Evolutionary conservation across 1,140 invertebrate species (phyloP), one percentile per base, ranked within the genome.

Genomic region (Heliothis subflexa): DNA sequence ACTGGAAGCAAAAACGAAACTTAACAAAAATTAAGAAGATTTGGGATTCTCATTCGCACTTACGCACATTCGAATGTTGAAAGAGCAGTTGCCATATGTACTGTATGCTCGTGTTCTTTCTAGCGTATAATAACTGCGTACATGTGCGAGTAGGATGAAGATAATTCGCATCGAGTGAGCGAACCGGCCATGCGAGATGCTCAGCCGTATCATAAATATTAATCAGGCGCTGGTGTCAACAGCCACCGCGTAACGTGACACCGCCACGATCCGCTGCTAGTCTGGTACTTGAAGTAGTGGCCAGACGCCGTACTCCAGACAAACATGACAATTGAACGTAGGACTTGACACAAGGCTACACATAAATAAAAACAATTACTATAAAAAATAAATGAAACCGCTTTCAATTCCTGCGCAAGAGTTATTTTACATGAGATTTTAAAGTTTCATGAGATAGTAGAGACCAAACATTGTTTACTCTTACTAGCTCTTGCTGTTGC

Each of bases 181-280:
- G 86, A 93, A 93, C 91, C 91, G 92, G 91, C 93, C 93, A 91
- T 93, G 89, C 93, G 93, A 94, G 93, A 94, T 94, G 90, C 89
- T 93, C 93, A 89, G 88, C 89, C 90, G 90, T 94, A 94, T 94
- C 93, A 94, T 94, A 94, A 94, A 94, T 94, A 94, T 94, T 94
- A 94, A 94, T 94, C 93, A 94, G 93, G 91, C 93, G 90, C 88
- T 94, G 93, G 91, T 94, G 91, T 94, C 93, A 94, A 94, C 93
- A 94, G 93, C 93, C 93, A 94, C 91, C 90, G 91, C 93, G 93
- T 94, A 94, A 94, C 91, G 90, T 90, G 93, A 94, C 90, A 94
- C 90, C 89, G 85, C 87, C 85, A 87, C 91, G 91, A 94, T 92
- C 86, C 91, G 87, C 86, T 94, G 91, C 82, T 88, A 80, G 89